Percentiles rank a stretch among this genome's conserved stretches.
Conservation (phyloP, 1,140 invertebrate genomes). For the Ladona fulva region DNA sequence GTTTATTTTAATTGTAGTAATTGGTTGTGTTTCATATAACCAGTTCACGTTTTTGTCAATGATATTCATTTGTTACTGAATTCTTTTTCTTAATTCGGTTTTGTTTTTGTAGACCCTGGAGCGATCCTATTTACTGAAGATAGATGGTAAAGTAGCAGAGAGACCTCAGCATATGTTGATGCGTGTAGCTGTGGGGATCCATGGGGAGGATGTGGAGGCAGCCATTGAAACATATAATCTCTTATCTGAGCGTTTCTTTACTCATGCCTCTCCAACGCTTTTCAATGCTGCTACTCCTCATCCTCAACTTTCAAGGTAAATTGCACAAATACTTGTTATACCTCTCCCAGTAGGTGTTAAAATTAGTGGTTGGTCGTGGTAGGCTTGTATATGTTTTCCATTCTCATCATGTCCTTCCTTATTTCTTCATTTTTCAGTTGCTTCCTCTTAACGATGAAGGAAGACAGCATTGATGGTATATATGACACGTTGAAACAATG, state of each 20-base stretch:
- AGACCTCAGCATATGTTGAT: constrained; percentile 98
- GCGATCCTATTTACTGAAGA: constrained; percentile 88
- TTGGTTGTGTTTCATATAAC: no score
- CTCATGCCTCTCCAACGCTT: constrained; percentile 94
- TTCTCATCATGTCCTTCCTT: no score
- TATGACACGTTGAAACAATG: constrained; percentile 91
- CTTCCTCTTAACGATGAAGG: constrained; percentile 89
- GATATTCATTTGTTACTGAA: no score
- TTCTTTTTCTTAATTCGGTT: no score
- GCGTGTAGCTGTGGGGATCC: constrained; percentile 94
- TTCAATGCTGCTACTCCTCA: constrained; percentile 88
- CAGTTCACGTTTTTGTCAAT: no score
- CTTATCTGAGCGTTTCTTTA: constrained; percentile 93
- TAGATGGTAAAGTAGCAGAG: constrained; percentile 89
- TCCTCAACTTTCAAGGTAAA: constrained; percentile 80
- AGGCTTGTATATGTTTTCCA: no score
- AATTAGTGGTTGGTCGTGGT: no score
- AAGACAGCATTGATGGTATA: constrained; percentile 98
- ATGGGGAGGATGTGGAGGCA: constrained; percentile 84
- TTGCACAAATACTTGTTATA: neutral
- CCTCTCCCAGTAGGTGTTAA: neutral
- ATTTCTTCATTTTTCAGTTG: constrained; percentile 51
- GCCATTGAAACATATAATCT: constrained; percentile 96
- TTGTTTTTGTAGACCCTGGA: constrained; percentile 65
- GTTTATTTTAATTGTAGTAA: no score